phyloP scores from a whole-genome alignment of 2,113 vertebrate genomes.

The Neodontobutis hainanensis region DNA sequence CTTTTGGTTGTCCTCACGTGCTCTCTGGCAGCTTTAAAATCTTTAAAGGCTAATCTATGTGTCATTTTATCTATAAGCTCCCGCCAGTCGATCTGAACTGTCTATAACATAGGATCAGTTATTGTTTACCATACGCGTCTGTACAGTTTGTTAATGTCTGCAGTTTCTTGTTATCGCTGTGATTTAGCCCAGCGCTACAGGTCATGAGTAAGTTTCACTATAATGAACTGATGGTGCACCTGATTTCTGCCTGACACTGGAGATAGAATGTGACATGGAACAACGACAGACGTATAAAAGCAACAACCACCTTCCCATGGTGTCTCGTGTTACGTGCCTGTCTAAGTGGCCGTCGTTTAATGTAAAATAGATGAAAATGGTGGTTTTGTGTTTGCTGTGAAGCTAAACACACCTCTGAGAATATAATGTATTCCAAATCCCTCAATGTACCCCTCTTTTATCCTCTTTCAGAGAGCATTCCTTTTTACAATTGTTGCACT shows the following conservation, averaged over 20 bases:
- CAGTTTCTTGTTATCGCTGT: conserved; percentile 17
- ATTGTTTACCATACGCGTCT: conserved; percentile 23
- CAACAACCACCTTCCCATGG: not conserved
- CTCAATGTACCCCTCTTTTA: conserved; percentile 69
- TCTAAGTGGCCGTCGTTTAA: not conserved
- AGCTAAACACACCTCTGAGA: conserved; percentile 71
- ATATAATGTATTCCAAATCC: conserved; percentile 75
- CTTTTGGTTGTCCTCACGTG: conserved; percentile 56
- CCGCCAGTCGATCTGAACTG: conserved; percentile 23
- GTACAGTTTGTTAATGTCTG: conserved; percentile 28
- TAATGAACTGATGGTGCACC: conserved; percentile 7
- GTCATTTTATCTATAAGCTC: conserved; percentile 37
- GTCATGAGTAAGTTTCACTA: conserved; percentile 26
- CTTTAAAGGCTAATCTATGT: conserved; percentile 45
- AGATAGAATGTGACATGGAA: not conserved
- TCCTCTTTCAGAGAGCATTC: conserved; percentile 68
- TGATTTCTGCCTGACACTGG: conserved; percentile 5
- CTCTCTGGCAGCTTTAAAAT: conserved; percentile 36
- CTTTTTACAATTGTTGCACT: conserved; percentile 72
- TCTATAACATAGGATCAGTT: conserved; percentile 31
- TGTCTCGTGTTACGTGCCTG: not conserved
- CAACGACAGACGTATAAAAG: not conserved
- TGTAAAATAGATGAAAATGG: conserved; percentile 2
- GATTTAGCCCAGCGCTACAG: conserved; percentile 22
- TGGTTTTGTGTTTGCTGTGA: conserved; percentile 51